A percentile compares a stretch with the other conserved stretches of the same genome.
Conservation (phyloP, 2,113 vertebrate species). For the Bubo bubo region DNA sequence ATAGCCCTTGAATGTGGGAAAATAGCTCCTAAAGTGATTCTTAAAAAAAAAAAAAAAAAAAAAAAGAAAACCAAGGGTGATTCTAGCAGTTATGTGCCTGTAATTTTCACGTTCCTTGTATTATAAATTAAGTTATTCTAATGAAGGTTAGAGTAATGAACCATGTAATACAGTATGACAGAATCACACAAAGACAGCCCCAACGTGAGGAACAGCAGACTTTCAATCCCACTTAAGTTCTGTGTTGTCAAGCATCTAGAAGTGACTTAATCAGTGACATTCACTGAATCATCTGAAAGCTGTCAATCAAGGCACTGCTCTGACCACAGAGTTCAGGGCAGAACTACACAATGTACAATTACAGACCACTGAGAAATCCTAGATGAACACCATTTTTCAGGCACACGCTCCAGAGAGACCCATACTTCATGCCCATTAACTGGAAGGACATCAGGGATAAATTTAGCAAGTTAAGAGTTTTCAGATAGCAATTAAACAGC, state of each 20-base stretch:
- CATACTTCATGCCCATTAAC: background rate
- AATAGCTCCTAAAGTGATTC: background rate
- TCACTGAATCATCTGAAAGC: background rate
- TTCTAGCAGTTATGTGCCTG: background rate
- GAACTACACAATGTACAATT: background rate
- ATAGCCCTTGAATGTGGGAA: background rate
- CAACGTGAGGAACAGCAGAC: rapidly evolving
- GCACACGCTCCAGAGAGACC: background rate
- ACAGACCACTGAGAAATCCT: background rate
- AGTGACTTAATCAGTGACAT: background rate
- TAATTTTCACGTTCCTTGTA: background rate
- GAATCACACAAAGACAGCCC: background rate
- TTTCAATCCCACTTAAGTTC: background rate
- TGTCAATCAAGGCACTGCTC: background rate
- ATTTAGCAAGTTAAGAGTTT: background rate
- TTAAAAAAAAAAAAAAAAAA: background rate
- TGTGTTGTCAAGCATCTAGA: background rate
- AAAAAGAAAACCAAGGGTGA: background rate
- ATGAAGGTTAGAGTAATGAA: background rate
- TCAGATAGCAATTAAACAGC: background rate
- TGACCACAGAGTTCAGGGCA: background rate
- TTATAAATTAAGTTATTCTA: background rate
- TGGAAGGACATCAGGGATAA: background rate
- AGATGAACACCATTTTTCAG: background rate
- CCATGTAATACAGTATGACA: background rate